Evolutionary conservation across 2,888 invertebrate species (phyloP).

Genomic region (Sesia apiformis): DNA sequence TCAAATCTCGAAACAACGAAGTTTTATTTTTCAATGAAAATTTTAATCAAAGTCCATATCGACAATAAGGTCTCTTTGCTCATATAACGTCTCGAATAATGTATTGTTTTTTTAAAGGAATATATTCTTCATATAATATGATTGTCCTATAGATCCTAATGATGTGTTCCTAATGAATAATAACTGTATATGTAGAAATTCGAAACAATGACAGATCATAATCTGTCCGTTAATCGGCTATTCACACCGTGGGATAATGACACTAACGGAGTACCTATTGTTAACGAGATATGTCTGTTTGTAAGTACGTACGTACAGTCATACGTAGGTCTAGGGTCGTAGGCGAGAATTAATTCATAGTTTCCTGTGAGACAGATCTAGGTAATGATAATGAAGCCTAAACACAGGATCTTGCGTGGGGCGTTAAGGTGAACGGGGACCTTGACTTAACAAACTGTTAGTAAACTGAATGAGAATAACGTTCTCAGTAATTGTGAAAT

Average conservation of each 20-base stretch:
- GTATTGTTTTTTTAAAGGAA: too few relatives aligned
- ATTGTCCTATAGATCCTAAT: too few relatives aligned
- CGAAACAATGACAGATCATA: not conserved
- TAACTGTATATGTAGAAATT: not conserved
- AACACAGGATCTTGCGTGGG: slow-evolving; percentile 1
- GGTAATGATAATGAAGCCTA: slow-evolving; percentile 8
- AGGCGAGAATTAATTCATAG: slow-evolving; percentile 13
- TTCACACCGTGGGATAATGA: slow-evolving; percentile 3
- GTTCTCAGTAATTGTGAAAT: too few relatives aligned
- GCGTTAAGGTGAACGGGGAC: not conserved
- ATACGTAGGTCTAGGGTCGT: slow-evolving; percentile 4
- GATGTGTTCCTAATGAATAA: too few relatives aligned
- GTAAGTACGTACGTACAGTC: slow-evolving; percentile 1
- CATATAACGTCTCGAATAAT: too few relatives aligned
- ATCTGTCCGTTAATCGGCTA: not conserved
- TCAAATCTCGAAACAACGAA: too few relatives aligned
- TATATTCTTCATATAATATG: too few relatives aligned
- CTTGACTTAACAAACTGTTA: not conserved
- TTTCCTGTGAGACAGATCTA: slow-evolving; percentile 8
- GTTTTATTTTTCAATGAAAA: too few relatives aligned
- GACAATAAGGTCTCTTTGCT: too few relatives aligned
- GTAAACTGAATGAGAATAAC: too few relatives aligned
- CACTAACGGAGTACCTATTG: not conserved
- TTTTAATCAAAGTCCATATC: too few relatives aligned
- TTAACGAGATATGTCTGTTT: not conserved